Base-by-base conservation (phyloP, 2,797 vertebrate genomes). In the Poecilia velifera region DNA sequence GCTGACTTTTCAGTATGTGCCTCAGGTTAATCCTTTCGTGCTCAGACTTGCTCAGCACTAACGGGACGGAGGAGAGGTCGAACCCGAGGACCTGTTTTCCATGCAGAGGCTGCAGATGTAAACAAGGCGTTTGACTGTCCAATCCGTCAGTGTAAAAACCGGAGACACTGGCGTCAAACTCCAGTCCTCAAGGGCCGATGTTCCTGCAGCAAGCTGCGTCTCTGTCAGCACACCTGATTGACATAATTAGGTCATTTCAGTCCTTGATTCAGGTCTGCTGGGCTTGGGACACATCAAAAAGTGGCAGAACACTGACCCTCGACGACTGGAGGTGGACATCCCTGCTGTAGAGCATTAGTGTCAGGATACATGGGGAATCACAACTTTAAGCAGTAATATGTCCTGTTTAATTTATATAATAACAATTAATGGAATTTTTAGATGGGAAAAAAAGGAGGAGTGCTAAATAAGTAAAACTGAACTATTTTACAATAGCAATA, bases 1-100 rank as follows among this genome's bases (percentile, higher is more conserved):
- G 88, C 86, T 84, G 87, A 88, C 81, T 80, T 55, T 47, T 85
- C 78, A 85, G 76, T 83, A 78, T 70, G 34, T 78, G 80, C 70
- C 64, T 70, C 62, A 49, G 81, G 76, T 64, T 87, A 85, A 88
- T 84, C 79, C 7, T 3, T 31, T 53, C 49, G 39, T 45, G n/a
- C 49, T 64, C 70, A 74, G n/a, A 76, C 49, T 28, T 34, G 53
- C 59, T 74, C 74, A 79, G 49, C 39, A 28, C 25, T 41, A 76
- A 68, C 0, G 0, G 76, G 49, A 73, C 2, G 36, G 66, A 55
- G 36, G 74, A 68, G 74, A 12, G 59, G 71, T 85, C 85, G 85
- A 79, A 84, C 41, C 71, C 78, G 75, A 78, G 66, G 68, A 76
- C 49, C 64, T 84, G 85, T 73, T 89, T 84, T 74, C 86, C 83